Evolutionary conservation across 23 tunicate species (phyloP).

Genomic region (Diplosoma virens): DNA sequence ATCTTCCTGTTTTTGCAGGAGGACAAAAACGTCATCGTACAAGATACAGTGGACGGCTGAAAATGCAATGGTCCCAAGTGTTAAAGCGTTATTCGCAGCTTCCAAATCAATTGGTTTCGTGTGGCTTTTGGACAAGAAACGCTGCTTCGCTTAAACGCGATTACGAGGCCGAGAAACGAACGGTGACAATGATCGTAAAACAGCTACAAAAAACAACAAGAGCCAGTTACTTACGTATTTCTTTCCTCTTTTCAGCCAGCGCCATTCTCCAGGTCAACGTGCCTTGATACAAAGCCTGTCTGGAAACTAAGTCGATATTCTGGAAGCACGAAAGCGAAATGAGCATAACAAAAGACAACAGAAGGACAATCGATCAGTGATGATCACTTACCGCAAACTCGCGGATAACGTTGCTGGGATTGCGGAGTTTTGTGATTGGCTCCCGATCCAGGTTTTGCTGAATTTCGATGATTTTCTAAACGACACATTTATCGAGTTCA

Average conservation of each 20-base stretch:
- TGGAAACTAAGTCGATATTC: slow-evolving; percentile 64
- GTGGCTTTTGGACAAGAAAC: too few relatives aligned
- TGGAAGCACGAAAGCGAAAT: slow-evolving; percentile 1
- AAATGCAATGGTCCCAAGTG: background rate
- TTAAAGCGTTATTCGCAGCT: too few relatives aligned
- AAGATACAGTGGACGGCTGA: slow-evolving; percentile 76
- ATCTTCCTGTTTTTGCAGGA: slow-evolving; percentile 77
- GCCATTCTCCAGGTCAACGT: slow-evolving; percentile 62
- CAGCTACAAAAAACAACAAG: background rate
- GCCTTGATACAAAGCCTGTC: slow-evolving; percentile 61
- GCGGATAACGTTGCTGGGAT: slow-evolving; percentile 14
- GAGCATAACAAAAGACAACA: background rate
- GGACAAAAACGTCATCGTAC: slow-evolving; percentile 70
- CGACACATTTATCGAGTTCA: too few relatives aligned
- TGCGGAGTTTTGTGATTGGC: slow-evolving; percentile 37
- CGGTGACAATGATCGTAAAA: background rate
- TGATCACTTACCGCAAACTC: slow-evolving; percentile 58
- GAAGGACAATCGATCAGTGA: background rate
- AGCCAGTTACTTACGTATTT: slow-evolving; percentile 40
- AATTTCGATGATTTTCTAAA: slow-evolving; percentile 76
- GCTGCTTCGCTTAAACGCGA: too few relatives aligned
- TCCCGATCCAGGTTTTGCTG: slow-evolving; percentile 63
- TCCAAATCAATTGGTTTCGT: too few relatives aligned
- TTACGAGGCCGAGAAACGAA: too few relatives aligned
- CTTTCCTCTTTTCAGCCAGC: slow-evolving; percentile 54